Evolutionary conservation across 1,140 invertebrate genomes (phyloP).

Genomic region (Diachasma alloeum): DNA sequence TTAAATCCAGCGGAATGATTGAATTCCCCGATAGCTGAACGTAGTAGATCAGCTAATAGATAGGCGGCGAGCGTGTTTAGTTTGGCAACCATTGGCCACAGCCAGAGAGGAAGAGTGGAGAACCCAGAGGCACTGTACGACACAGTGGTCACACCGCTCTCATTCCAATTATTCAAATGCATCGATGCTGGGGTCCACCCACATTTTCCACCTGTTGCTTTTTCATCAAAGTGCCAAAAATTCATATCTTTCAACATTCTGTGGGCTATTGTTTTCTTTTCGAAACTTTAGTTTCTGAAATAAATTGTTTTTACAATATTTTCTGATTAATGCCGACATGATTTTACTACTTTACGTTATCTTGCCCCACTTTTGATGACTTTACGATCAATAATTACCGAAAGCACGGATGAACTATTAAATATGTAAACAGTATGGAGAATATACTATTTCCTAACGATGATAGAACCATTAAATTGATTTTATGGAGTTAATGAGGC

Average conservation of each 20-base stretch:
- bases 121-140: slow-evolving; percentile 19
- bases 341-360: too few species aligned
- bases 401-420: too few species aligned
- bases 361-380: neutral
- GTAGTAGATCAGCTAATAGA: neutral
- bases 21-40: neutral
- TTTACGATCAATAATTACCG: too few species aligned
- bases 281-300: too few species aligned
- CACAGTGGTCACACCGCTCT: slow-evolving; percentile 30
- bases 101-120: slow-evolving; percentile 11
- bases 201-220: slow-evolving; percentile 56
- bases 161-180: slow-evolving; percentile 61
- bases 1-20: neutral
- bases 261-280: too few species aligned
- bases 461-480: too few species aligned
- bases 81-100: slow-evolving; percentile 24
- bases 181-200: slow-evolving; percentile 36
- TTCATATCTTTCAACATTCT: too few species aligned
- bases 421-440: too few species aligned
- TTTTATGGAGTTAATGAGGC: too few species aligned
- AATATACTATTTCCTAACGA: too few species aligned
- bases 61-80: slow-evolving; percentile 12
- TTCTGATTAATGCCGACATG: too few species aligned
- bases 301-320: too few species aligned
- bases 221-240: neutral